Conservation (phyloP, 2,888 invertebrate genomes). For the Alloplasta piceator region DNA sequence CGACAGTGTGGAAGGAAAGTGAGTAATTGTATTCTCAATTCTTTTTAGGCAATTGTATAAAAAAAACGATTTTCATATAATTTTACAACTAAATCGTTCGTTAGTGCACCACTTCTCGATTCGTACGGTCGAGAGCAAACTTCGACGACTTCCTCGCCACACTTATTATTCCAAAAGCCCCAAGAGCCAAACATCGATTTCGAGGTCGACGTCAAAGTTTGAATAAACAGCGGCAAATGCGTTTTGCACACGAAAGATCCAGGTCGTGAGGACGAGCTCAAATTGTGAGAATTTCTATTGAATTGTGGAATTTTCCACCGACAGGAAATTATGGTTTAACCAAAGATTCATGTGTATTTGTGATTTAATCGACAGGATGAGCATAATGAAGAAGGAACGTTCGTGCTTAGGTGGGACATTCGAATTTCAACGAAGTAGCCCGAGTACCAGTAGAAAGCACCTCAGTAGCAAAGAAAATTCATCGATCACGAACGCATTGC, state of each 20-base stretch:
- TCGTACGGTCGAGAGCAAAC: slow-evolving; percentile 80
- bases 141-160: slow-evolving; percentile 80
- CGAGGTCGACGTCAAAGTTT: too few relatives aligned
- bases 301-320: too few relatives aligned
- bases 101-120: too few relatives aligned
- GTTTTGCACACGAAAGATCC: too few relatives aligned
- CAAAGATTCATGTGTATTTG: too few relatives aligned
- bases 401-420: slow-evolving; percentile 87
- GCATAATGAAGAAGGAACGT: too few relatives aligned
- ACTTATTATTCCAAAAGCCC: slow-evolving; percentile 85
- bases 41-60: slow-evolving; percentile 5
- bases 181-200: too few relatives aligned
- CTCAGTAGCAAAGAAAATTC: slow-evolving; percentile 82
- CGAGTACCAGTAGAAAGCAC: slow-evolving; percentile 84
- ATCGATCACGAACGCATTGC: slow-evolving; percentile 79
- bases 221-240: too few relatives aligned
- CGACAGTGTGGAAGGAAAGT: slow-evolving; percentile 82
- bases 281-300: slow-evolving; percentile 84
- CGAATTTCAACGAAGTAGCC: slow-evolving; percentile 85
- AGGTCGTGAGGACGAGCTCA: too few relatives aligned
- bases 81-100: slow-evolving; percentile 22
- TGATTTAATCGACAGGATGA: slow-evolving; percentile 82
- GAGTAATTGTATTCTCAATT: slow-evolving; percentile 59
- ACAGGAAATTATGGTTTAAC: too few relatives aligned
- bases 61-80: slow-evolving; percentile 18